Evolutionary conservation across 1,140 invertebrate genomes (phyloP), one percentile per base, ranked within the genome.

Genomic region (Calephelis nemesis): DNA sequence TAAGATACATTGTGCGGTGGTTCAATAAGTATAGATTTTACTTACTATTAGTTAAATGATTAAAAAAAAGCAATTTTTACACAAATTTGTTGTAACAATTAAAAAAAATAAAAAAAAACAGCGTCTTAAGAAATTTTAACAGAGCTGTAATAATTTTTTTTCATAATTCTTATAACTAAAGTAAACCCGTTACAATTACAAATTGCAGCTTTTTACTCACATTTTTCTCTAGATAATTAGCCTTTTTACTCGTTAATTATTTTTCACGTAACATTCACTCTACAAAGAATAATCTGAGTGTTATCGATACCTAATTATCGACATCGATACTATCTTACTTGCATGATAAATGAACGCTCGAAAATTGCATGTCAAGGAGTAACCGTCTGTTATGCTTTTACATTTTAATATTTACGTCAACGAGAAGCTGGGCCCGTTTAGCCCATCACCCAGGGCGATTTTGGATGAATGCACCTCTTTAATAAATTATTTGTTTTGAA

Each of bases 311-410:
- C 15, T 13, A 45, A 63, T 58, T 58, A 74, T 76, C 72, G 72
- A 71, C 71, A 73, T 71, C 67, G 67, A 62, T 68, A 74, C 42
- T 64, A 67, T 42, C 68, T 70, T 67, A 47, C 70, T 49, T 54
- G 67, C 65, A 82, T 90, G 87, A 88, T 87, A 85, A 90, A 90
- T 88, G 85, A 78, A 76, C 71, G 78, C 71, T 81, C 83, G 79
- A 86, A 90, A 88, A 88, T 90, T 88, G 85, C 85, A 88, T 82
- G 87, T 90, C 85, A 87, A 82, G 70, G 82, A 76, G 77, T 84
- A 87, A 88, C 83, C 81, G 87, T 88, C 87, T 74, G 72, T 73
- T 71, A 69, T 72, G 77, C 70, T 73, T 70, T 83, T 86, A 87
- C 81, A 76, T 88, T 83, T 87, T 88, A 85, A 88, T 90, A 85